phyloP scores from a whole-genome alignment of 2,888 invertebrate genomes.

The Matsumyia berberina region DNA sequence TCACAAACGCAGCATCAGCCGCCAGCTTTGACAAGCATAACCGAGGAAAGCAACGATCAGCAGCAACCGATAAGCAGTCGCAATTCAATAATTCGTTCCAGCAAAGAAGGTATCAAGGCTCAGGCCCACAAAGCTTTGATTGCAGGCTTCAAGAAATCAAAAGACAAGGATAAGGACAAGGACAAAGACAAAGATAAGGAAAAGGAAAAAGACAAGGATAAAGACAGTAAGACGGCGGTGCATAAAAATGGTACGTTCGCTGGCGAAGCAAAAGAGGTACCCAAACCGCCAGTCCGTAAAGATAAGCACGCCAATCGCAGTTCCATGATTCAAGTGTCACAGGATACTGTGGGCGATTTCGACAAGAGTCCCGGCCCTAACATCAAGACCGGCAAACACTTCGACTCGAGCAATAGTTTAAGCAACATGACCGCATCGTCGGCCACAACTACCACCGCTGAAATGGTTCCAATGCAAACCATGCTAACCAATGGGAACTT shows the following conservation, averaged over 20 bases:
- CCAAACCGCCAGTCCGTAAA: slow-evolving; percentile 82
- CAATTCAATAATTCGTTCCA: slow-evolving; percentile 82
- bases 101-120: slow-evolving; percentile 84
- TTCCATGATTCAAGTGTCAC: slow-evolving; percentile 82
- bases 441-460: slow-evolving; percentile 77
- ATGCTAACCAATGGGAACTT: slow-evolving; percentile 82
- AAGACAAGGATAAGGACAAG: slow-evolving; percentile 84
- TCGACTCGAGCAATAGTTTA: slow-evolving; percentile 68
- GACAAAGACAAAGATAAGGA: slow-evolving; percentile 81
- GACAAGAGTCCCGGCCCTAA: slow-evolving; percentile 74
- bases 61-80: slow-evolving; percentile 79
- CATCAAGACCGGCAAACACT: slow-evolving; percentile 65
- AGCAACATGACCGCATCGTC: slow-evolving; percentile 70
- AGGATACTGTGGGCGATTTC: slow-evolving; percentile 77
- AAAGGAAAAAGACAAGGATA: slow-evolving; percentile 74
- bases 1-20: slow-evolving; percentile 80
- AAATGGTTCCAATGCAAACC: slow-evolving; percentile 82
- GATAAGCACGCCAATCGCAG: slow-evolving; percentile 82
- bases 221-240: slow-evolving; percentile 61
- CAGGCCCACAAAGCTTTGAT: slow-evolving; percentile 84
- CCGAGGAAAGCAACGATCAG: slow-evolving; percentile 82
- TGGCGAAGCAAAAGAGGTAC: slow-evolving; percentile 78
- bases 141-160: slow-evolving; percentile 84
- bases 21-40: slow-evolving; percentile 82
- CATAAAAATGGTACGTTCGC: slow-evolving; percentile 58